Conservation (phyloP, 2,888 invertebrate species). For the Cremastinae sp. region DNA sequence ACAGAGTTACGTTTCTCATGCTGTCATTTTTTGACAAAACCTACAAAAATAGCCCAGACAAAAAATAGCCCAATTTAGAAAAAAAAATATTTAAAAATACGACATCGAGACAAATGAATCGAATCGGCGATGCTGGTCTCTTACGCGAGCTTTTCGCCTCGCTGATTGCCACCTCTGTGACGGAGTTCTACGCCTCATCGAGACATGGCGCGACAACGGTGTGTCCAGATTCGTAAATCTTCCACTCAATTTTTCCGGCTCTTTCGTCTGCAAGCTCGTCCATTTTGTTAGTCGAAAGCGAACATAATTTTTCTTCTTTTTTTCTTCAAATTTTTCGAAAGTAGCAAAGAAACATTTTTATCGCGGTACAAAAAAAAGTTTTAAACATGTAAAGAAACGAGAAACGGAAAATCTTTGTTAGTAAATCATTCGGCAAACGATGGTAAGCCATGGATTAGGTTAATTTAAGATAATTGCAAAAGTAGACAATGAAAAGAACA, state of each 20-base stretch:
- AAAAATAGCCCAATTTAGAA: background rate
- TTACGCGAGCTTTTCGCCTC: slow-evolving; percentile 79
- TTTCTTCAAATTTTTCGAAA: slow-evolving; percentile 3
- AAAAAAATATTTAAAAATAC: slow-evolving; percentile 16
- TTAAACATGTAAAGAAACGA: background rate
- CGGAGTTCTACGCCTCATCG: slow-evolving; percentile 77
- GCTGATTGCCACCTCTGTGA: slow-evolving; percentile 80
- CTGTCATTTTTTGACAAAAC: background rate
- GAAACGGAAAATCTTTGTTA: no score
- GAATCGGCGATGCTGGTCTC: slow-evolving; percentile 60
- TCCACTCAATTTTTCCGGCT: slow-evolving; percentile 74
- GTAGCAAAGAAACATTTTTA: background rate
- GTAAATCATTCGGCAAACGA: no score
- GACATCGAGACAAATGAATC: slow-evolving; percentile 38
- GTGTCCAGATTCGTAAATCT: slow-evolving; percentile 77
- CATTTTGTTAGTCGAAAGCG: slow-evolving; percentile 42
- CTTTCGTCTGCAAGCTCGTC: slow-evolving; percentile 73
- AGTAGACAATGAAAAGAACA: no score
- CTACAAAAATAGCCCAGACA: background rate
- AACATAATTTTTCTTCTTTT: background rate
- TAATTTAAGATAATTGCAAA: no score
- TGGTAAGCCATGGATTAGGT: no score
- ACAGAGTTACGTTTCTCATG: slow-evolving; percentile 14
- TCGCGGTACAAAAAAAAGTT: background rate
- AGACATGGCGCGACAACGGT: slow-evolving; percentile 77